Conservation (phyloP, 2,113 vertebrate genomes). For the Xiphias gladius region DNA sequence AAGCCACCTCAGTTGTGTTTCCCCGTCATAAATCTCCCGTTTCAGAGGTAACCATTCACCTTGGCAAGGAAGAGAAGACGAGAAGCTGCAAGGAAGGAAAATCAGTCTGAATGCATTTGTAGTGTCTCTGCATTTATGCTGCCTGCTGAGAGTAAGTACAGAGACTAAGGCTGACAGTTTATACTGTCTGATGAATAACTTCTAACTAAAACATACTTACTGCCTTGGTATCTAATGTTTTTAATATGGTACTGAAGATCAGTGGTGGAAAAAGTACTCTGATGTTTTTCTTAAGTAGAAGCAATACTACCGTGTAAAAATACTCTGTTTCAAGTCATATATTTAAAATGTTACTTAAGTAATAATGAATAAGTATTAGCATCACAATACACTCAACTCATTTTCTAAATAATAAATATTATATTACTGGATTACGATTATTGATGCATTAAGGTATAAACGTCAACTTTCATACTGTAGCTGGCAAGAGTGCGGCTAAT, state of each 20-base stretch:
- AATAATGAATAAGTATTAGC: neutral
- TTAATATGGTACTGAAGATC: neutral
- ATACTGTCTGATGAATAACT: conserved; percentile 8
- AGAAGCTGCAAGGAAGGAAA: conserved; percentile 16
- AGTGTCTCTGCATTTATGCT: conserved; percentile 9
- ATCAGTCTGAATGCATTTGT: conserved; percentile 33
- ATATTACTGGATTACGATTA: neutral
- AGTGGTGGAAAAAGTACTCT: neutral
- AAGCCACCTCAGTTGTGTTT: conserved; percentile 33
- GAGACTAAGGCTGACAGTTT: neutral
- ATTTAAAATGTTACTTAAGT: neutral
- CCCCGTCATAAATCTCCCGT: conserved; percentile 56
- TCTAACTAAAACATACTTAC: neutral
- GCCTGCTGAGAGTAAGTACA: conserved; percentile 1
- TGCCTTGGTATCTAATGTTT: neutral
- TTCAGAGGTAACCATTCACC: conserved; percentile 58
- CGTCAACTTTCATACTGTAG: neutral
- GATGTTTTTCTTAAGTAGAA: neutral
- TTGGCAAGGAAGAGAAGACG: conserved; percentile 25
- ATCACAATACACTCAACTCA: too few relatives aligned
- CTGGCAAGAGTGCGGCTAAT: too few relatives aligned
- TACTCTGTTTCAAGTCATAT: neutral
- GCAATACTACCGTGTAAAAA: too few relatives aligned
- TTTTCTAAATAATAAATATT: neutral
- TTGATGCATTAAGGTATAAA: neutral